Percentiles rank a stretch among this genome's conserved stretches.
phyloP scores from a whole-genome alignment of 2,888 invertebrate genomes.

The Ceratothoa steindachneri region DNA sequence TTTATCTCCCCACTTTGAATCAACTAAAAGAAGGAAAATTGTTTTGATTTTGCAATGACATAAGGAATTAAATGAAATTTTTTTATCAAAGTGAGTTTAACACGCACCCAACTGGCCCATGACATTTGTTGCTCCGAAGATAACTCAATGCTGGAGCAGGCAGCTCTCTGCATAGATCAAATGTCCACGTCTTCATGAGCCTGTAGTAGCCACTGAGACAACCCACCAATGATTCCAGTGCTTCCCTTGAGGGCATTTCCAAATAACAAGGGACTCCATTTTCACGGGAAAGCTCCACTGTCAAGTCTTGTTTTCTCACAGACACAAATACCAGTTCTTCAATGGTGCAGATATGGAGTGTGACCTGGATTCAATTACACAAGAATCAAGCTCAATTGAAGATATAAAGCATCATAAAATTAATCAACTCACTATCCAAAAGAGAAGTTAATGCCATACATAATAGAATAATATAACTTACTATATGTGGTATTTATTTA shows the following conservation, averaged over 20 bases:
- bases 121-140: slow-evolving; percentile 71
- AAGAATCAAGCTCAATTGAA: not conserved
- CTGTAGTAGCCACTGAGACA: slow-evolving; percentile 64
- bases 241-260: slow-evolving; percentile 54
- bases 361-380: slow-evolving; percentile 39
- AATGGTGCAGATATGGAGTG: slow-evolving; percentile 49
- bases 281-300: slow-evolving; percentile 61
- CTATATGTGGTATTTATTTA: too few relatives aligned
- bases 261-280: slow-evolving; percentile 73
- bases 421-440: too few relatives aligned
- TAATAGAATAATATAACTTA: too few relatives aligned
- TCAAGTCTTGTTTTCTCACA: slow-evolving; percentile 48
- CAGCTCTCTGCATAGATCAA: slow-evolving; percentile 78
- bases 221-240: slow-evolving; percentile 50
- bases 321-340: slow-evolving; percentile 51
- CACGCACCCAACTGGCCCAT: slow-evolving; percentile 67
- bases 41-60: too few relatives aligned
- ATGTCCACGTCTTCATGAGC: slow-evolving; percentile 81
- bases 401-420: too few relatives aligned
- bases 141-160: slow-evolving; percentile 72
- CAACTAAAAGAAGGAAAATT: too few relatives aligned
- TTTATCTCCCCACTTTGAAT: too few relatives aligned
- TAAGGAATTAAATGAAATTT: not conserved
- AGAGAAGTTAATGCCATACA: not conserved
- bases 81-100: not conserved